Conservation (phyloP, 2,888 invertebrate genomes). For the Leucoma salicis region DNA sequence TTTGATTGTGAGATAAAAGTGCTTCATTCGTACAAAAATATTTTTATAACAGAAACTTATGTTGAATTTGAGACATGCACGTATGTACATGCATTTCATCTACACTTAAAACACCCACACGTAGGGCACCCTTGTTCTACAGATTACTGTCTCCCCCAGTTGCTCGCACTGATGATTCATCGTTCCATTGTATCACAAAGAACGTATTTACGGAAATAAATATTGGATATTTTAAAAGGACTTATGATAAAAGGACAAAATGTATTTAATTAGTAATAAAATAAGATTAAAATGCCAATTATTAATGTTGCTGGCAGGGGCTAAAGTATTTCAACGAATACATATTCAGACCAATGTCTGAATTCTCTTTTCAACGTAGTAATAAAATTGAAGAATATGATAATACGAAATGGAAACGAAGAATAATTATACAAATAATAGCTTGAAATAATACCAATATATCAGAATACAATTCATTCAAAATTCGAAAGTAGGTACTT, state of each 20-base stretch:
- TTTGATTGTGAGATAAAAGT: too few species aligned
- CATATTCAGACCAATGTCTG: background rate
- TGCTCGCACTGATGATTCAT: conserved; percentile 72
- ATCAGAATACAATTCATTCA: conserved; percentile 1
- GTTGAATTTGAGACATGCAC: background rate
- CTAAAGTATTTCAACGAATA: background rate
- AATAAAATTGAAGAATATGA: background rate
- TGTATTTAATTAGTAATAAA: background rate
- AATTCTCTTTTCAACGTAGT: background rate
- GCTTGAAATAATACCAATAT: background rate
- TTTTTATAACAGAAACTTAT: background rate
- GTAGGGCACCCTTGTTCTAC: conserved; percentile 30
- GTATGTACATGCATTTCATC: background rate
- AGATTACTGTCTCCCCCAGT: conserved; percentile 53
- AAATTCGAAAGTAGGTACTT: conserved; percentile 11
- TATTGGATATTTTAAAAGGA: too few species aligned
- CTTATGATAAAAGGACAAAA: too few species aligned
- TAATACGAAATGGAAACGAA: background rate
- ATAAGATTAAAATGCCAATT: too few species aligned
- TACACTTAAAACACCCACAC: conserved; percentile 6
- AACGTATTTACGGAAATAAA: conserved; percentile 21
- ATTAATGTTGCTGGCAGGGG: background rate
- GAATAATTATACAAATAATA: too few species aligned
- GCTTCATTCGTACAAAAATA: too few species aligned
- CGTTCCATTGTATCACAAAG: conserved; percentile 58